phyloP scores from a whole-genome alignment of 1,140 invertebrate genomes.

The Muscidifurax raptorellus region DNA sequence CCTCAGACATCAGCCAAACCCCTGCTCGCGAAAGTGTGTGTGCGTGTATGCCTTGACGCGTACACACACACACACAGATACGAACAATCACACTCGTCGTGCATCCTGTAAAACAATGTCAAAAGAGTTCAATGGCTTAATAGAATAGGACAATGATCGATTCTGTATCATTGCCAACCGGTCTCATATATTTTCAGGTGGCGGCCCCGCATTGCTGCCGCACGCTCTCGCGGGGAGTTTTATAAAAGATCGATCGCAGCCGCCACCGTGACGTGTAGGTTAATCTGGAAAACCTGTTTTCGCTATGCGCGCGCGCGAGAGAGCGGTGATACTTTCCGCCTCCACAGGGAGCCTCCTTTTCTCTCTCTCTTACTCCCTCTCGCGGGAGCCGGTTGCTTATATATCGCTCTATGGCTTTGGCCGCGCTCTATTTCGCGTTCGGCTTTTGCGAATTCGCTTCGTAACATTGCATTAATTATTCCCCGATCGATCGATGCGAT shows the following conservation, averaged over 20 bases:
- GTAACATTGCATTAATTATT: slow-evolving; percentile 42
- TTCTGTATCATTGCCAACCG: slow-evolving; percentile 48
- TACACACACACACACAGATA: not conserved
- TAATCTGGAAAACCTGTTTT: slow-evolving; percentile 69
- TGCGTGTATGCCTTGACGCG: not conserved
- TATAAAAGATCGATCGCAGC: slow-evolving; percentile 63
- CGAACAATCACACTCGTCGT: not conserved
- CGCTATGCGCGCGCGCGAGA: slow-evolving; percentile 53
- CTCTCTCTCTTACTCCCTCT: slow-evolving; percentile 46
- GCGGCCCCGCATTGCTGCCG: slow-evolving; percentile 42
- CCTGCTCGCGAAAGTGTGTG: not conserved
- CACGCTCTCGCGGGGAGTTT: slow-evolving; percentile 9
- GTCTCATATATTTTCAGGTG: slow-evolving; percentile 51
- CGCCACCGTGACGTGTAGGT: slow-evolving; percentile 58
- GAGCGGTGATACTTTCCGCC: slow-evolving; percentile 67
- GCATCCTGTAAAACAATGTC: slow-evolving; percentile 36
- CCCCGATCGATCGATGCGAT: slow-evolving; percentile 17
- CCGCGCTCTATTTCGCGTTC: slow-evolving; percentile 29
- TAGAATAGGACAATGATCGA: slow-evolving; percentile 52
- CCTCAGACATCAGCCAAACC: not conserved
- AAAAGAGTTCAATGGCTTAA: slow-evolving; percentile 49
- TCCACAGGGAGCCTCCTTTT: slow-evolving; percentile 64
- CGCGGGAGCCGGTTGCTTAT: not conserved
- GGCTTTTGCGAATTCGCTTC: slow-evolving; percentile 30
- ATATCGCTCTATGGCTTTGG: not conserved